Conservation (phyloP, 2,113 vertebrate genomes). For the Megalops atlanticus region DNA sequence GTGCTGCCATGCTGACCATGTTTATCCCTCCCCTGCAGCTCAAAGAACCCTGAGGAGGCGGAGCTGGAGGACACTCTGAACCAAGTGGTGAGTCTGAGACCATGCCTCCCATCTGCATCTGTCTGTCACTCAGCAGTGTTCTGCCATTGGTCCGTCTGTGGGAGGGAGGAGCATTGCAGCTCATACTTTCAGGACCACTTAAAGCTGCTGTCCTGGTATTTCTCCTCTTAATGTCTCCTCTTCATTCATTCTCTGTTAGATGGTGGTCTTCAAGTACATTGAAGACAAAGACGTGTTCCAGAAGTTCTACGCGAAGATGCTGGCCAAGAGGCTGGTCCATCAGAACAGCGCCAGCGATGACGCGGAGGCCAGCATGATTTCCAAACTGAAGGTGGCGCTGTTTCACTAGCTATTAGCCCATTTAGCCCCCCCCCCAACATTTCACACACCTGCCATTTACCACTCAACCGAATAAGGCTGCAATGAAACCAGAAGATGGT, state of each 20-base stretch:
- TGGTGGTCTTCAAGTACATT: slow-evolving; percentile 99
- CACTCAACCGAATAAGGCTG: no score
- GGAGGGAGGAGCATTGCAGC: no score
- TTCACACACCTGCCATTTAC: background rate
- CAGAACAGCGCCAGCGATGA: slow-evolving; percentile 96
- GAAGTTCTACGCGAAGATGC: slow-evolving; percentile 97
- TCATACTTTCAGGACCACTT: no score
- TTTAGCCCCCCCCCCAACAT: no score
- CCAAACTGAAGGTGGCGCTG: slow-evolving; percentile 28
- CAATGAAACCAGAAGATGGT: no score
- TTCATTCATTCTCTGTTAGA: slow-evolving; percentile 53
- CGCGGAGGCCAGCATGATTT: slow-evolving; percentile 32
- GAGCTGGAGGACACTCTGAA: slow-evolving; percentile 98
- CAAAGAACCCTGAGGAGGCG: slow-evolving; percentile 97
- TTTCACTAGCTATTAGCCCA: background rate
- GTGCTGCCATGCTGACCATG: background rate
- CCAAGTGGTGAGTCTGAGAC: slow-evolving; percentile 88
- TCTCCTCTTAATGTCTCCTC: no score
- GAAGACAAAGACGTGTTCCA: slow-evolving; percentile 99
- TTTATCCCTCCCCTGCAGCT: slow-evolving; percentile 68
- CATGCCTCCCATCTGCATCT: background rate
- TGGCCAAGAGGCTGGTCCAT: slow-evolving; percentile 94
- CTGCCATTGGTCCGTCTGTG: no score
- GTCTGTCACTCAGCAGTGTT: no score
- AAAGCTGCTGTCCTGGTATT: no score